Evolutionary conservation across 2,797 vertebrate species (phyloP).

Genomic region (Hephaestus fuliginosus): DNA sequence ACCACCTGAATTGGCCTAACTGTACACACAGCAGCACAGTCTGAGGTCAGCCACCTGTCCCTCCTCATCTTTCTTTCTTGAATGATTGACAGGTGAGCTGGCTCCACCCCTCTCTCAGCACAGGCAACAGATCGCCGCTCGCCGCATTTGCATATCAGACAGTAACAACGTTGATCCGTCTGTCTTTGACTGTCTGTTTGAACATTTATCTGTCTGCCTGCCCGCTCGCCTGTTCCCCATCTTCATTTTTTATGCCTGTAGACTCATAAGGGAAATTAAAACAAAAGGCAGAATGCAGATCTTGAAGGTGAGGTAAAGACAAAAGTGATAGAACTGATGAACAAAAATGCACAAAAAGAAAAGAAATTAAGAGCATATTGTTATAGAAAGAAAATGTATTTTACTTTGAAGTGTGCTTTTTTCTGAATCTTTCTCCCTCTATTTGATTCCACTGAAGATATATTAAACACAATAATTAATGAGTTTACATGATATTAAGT

Average conservation of each 20-base stretch:
- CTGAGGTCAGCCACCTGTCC: background rate
- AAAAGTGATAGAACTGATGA: background rate
- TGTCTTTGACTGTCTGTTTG: background rate
- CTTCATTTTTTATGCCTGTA: background rate
- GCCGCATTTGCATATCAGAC: constrained; percentile 11
- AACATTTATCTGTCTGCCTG: constrained; percentile 30
- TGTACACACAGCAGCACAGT: background rate
- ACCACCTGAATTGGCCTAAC: background rate
- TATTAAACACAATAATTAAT: background rate
- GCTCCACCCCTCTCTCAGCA: background rate
- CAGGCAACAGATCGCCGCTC: background rate
- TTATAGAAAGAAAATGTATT: background rate
- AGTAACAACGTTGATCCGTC: background rate
- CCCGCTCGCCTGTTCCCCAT: background rate
- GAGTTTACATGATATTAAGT: background rate
- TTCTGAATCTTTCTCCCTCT: background rate
- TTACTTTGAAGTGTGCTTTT: background rate
- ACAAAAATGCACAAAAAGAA: background rate
- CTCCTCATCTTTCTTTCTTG: background rate
- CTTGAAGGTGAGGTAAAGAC: background rate
- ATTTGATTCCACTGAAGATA: background rate
- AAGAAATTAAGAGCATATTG: background rate
- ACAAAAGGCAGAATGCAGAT: background rate
- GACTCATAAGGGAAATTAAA: constrained; percentile 17
- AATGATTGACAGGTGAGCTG: background rate